Conservation (phyloP, 1,140 invertebrate genomes). For the Macrosteles quadrilineatus region DNA sequence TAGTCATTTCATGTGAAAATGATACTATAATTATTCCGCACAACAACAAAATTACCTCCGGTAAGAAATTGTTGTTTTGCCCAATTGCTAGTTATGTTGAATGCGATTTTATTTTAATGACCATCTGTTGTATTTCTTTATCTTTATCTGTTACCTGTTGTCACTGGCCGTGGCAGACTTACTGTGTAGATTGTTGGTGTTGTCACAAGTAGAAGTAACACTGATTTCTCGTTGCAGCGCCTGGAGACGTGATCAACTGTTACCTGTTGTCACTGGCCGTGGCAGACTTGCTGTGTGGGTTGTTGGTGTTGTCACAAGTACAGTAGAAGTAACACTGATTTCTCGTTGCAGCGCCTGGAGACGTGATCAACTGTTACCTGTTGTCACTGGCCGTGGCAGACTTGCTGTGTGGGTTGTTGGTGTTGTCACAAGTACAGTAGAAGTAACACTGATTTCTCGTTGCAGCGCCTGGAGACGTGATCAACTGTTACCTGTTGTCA, state of each 20-base stretch:
- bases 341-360: slow-evolving; percentile 68
- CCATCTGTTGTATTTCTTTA: too few species aligned
- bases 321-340: too few species aligned
- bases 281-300: slow-evolving; percentile 85
- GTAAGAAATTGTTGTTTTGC: too few species aligned
- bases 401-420: slow-evolving; percentile 82
- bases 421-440: slow-evolving; percentile 92
- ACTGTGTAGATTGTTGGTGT: slow-evolving; percentile 83
- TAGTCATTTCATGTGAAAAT: too few species aligned
- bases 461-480: slow-evolving; percentile 84
- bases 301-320: slow-evolving; percentile 90
- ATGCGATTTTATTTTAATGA: too few species aligned
- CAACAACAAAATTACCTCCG: too few species aligned
- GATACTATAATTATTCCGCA: too few species aligned
- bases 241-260: slow-evolving; percentile 89
- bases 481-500: slow-evolving; percentile 90
- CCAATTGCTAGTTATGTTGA: too few species aligned
- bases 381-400: slow-evolving; percentile 90
- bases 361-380: slow-evolving; percentile 92
- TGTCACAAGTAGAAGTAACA: slow-evolving; percentile 75
- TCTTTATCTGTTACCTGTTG: slow-evolving; percentile 88
- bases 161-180: slow-evolving; percentile 91
- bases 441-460: not conserved
- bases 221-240: slow-evolving; percentile 58
- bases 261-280: slow-evolving; percentile 89